These are phyloP conservation scores for Trichoplax adhaerens DNA, from an alignment of 37 sponge, comb jelly and placozoan genomes.

Conservation along the genomic window DNA sequence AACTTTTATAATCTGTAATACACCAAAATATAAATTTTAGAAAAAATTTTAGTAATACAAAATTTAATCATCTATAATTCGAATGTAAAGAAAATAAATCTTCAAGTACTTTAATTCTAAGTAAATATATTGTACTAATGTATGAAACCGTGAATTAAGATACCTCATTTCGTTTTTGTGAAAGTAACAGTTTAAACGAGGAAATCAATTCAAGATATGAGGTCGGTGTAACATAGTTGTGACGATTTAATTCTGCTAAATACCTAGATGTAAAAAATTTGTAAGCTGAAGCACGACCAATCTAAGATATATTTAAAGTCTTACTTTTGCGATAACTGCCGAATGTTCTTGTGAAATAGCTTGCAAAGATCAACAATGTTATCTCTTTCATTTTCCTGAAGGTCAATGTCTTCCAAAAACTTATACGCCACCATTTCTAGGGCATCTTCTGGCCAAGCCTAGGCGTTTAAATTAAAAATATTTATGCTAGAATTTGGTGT, in stretches of 20 bases:
- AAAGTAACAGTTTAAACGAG: slow-evolving; percentile 78
- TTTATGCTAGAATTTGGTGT: too few relatives aligned
- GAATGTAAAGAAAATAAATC: too few relatives aligned
- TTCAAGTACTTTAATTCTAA: too few relatives aligned
- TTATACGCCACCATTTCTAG: slow-evolving; percentile 81
- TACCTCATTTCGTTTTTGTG: slow-evolving; percentile 63
- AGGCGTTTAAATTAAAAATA: too few relatives aligned
- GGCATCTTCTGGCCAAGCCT: slow-evolving; percentile 9
- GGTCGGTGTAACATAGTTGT: slow-evolving; percentile 97
- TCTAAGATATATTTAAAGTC: background rate
- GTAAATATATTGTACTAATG: too few relatives aligned
- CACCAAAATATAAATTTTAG: background rate
- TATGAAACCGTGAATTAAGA: too few relatives aligned
- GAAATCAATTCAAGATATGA: slow-evolving; percentile 96
- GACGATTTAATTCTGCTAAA: slow-evolving; percentile 46
- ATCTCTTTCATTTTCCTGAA: slow-evolving; percentile 51
- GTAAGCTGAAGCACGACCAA: background rate
- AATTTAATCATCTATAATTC: too few relatives aligned
- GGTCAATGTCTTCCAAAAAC: slow-evolving; percentile 87
- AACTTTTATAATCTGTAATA: slow-evolving; percentile 53
- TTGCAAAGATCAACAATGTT: slow-evolving; percentile 72
- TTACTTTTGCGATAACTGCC: slow-evolving; percentile 57
- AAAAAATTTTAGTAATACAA: background rate
- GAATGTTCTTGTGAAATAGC: slow-evolving; percentile 82
- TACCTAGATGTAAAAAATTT: slow-evolving; percentile 28